Conservation (phyloP, 2,113 vertebrate genomes). For the Actinemys pallida region DNA sequence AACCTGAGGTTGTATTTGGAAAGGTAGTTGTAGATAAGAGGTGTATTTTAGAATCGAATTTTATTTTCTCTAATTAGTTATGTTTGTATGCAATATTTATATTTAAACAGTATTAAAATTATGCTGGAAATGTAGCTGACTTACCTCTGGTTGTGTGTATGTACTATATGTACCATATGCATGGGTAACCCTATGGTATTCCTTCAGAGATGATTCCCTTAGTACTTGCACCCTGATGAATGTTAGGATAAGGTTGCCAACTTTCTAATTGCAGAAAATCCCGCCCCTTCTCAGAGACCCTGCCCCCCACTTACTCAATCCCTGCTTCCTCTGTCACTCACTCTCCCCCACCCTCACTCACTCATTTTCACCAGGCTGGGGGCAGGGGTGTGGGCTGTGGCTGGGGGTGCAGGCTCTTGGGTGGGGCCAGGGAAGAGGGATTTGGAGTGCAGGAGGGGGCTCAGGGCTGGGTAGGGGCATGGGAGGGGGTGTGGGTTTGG, state of each 20-base stretch:
- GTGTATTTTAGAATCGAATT: slow-evolving; percentile 60
- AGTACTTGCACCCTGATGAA: neutral
- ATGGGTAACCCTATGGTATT: neutral
- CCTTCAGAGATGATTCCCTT: neutral
- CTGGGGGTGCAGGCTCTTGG: too few relatives aligned
- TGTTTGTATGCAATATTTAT: slow-evolving; percentile 53
- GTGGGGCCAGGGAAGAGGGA: too few relatives aligned
- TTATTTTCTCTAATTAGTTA: slow-evolving; percentile 54
- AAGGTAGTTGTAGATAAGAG: neutral
- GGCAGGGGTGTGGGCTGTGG: too few relatives aligned
- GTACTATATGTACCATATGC: neutral
- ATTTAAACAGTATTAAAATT: slow-evolving; percentile 61
- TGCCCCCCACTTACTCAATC: too few relatives aligned
- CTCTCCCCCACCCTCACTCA: too few relatives aligned
- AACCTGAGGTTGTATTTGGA: neutral
- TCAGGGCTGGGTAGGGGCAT: too few relatives aligned
- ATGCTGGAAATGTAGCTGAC: slow-evolving; percentile 27
- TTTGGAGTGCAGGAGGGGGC: too few relatives aligned
- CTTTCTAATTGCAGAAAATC: too few relatives aligned
- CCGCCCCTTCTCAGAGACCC: too few relatives aligned
- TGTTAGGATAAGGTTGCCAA: neutral
- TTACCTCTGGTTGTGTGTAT: neutral
- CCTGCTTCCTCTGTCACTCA: too few relatives aligned
- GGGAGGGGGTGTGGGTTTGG: too few relatives aligned
- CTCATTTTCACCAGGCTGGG: too few relatives aligned